Evolutionary conservation across 64 coral and sea anemone species (phyloP), one percentile per base, ranked within the genome.

Genomic region (Cladopsammia gracilis): DNA sequence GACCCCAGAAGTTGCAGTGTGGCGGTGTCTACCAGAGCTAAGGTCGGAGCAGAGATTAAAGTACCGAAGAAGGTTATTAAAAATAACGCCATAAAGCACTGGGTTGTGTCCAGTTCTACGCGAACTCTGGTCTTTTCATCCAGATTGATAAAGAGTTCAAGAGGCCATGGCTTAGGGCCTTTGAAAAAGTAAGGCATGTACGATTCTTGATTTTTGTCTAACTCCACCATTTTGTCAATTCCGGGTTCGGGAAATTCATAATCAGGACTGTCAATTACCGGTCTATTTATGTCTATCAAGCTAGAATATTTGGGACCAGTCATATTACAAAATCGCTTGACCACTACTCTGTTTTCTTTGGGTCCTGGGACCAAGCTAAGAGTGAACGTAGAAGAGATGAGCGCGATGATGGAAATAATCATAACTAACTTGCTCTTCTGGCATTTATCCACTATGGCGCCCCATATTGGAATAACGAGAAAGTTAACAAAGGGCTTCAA

Each of bases 401-500:
- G 83, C 0, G 98, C 98, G 48, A 99, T 94, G 83, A 99, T 90
- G 6, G 98, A 99, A 77, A 96, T 93, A 1, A 99, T 73, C 26
- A 99, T 87, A 7, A 99, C 98, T 52, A 96, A 45, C 7, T 94
- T 92, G 91, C 98, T 99, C 78, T 99, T 99, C 61, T 99, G 95
- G 47, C 95, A 99, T 52, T 96, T 93, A 58, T 99, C 98, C 18
- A 99, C 98, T 82, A 99, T 99, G 12, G 98, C 98, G 12, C 98
- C 98, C 98, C 98, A 99, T 72, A 99, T 93, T 54, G 98, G 98
- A 51, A 99, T 99, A 20, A 99, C 98, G 10, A 99, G 92, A 92
- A 99, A 99, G 69, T 99, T 99, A 13, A 99, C 98, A 89, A 99
- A 99, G 10, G 98, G 98, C 56, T 99, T 99, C 1, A 99, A 77